Percentiles rank a stretch among this genome's conserved stretches.
phyloP scores from a whole-genome alignment of 2,888 invertebrate genomes.

The Zeuzera pyrina region DNA sequence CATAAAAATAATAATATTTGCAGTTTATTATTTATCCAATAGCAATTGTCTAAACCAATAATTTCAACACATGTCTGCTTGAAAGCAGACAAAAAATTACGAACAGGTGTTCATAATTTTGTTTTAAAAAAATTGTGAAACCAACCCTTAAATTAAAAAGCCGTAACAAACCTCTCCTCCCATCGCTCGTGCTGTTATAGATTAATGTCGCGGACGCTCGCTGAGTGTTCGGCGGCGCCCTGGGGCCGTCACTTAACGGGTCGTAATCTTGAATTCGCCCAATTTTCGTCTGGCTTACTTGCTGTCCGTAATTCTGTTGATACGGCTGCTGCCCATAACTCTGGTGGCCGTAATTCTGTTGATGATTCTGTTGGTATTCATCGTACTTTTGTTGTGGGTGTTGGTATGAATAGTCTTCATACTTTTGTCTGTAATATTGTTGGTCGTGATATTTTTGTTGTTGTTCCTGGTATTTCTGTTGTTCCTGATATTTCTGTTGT shows the following conservation, averaged over 20 bases:
- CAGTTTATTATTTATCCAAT: too few relatives aligned
- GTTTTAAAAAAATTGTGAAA: too few relatives aligned
- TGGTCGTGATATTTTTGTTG: slow-evolving; percentile 23
- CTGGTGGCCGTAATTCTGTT: slow-evolving; percentile 18
- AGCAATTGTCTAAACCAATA: too few relatives aligned
- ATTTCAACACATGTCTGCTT: too few relatives aligned
- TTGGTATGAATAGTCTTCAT: slow-evolving; percentile 17
- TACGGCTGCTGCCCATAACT: slow-evolving; percentile 30
- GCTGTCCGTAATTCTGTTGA: slow-evolving; percentile 30
- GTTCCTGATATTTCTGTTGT: slow-evolving; percentile 6
- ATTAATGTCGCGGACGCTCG: slow-evolving; percentile 87
- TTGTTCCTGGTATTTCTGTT: slow-evolving; percentile 42
- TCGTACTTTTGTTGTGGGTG: slow-evolving; percentile 16
- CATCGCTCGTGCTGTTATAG: slow-evolving; percentile 76
- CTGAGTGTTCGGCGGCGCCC: slow-evolving; percentile 80
- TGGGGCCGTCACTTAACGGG: slow-evolving; percentile 80
- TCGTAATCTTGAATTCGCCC: slow-evolving; percentile 88
- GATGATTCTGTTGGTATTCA: slow-evolving; percentile 12
- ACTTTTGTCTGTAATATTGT: slow-evolving; percentile 16
- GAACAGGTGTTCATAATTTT: too few relatives aligned
- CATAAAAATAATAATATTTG: too few relatives aligned
- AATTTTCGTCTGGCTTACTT: slow-evolving; percentile 64
- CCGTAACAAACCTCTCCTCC: slow-evolving; percentile 51
- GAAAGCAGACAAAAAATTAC: too few relatives aligned
- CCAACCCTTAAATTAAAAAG: slow-evolving; percentile 5